Evolutionary conservation across 1,140 invertebrate genomes (phyloP), one percentile per base, ranked within the genome.

Genomic region (Drosophila parabipectinata): DNA sequence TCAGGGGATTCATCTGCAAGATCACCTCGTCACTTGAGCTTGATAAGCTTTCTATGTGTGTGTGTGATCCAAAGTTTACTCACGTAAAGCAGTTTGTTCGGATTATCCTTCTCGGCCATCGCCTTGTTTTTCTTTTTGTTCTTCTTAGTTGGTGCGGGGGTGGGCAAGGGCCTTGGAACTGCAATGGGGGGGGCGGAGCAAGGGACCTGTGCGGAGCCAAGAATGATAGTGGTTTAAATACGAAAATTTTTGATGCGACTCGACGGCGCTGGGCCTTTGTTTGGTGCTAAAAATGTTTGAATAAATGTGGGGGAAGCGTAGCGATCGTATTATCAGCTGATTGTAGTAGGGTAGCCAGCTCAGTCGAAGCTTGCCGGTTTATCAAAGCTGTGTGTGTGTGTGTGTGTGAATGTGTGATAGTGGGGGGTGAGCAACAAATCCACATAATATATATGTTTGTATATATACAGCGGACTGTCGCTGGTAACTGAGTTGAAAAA

Each of bases 1-100:
- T 90, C 15, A 91, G 44, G 0, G 90, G 89, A 74, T 91, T 90
- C 24, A 91, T 37, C 90, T 91, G 52, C 21, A 45, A 18, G 10
- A 51, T 32, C 14, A 1, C 1, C 5, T 6, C 26, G 15, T 12
- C 4, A 4, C 0, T 48, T 28, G 34, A 24, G 12, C 4, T 45
- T 9, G 3, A 39, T 57, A 12, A 44, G 14, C 12, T 39, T n/a
- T 1, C 3, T 28, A 7, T 0, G 12, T 7, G 2, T 21, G 21
- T 21, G 21, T 21, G 3, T 21, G 21, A 21, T 3, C 8, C 14
- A 18, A 5, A n/a, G 21, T 7, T 7, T 8, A 81, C 78, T 81
- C 48, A 85, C 81, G 21, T 85, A 85, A 51, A 87, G 63, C 12
- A 75, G 24, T 32, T 63, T 60, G 10, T 64, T 64, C 28, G 56